These are phyloP conservation scores for Lineus longissimus DNA, from an alignment of 1,140 invertebrate genomes.

Conservation along the genomic window DNA sequence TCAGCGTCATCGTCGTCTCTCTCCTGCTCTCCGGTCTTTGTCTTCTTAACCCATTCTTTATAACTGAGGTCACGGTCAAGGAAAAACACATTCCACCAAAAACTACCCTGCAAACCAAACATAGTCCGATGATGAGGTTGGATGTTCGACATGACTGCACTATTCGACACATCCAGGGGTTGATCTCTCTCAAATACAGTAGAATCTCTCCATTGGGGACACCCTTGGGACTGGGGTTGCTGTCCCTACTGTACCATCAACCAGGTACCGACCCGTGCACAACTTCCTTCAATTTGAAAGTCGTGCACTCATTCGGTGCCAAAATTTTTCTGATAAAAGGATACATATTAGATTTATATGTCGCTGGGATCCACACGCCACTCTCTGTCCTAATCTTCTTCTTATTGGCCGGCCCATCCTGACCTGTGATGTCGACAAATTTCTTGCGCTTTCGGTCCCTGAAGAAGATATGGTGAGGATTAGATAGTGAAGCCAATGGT, in stretches of 20 bases:
- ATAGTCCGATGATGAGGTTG: too few species aligned
- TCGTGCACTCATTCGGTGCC: too few species aligned
- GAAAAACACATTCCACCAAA: too few species aligned
- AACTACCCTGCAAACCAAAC: neutral
- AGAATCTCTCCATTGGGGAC: too few species aligned
- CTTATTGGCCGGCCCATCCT: slow-evolving; percentile 61
- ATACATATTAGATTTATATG: slow-evolving; percentile 88
- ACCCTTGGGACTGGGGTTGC: too few species aligned
- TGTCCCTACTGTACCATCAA: too few species aligned
- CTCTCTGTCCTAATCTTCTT: slow-evolving; percentile 92
- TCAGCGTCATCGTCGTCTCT: slow-evolving; percentile 61
- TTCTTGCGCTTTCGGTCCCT: slow-evolving; percentile 89
- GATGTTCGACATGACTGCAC: too few species aligned
- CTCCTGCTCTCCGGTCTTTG: slow-evolving; percentile 63
- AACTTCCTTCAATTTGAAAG: too few species aligned
- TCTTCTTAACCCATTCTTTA: slow-evolving; percentile 79
- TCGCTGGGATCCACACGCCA: slow-evolving; percentile 87
- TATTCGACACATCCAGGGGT: too few species aligned
- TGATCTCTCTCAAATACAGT: too few species aligned
- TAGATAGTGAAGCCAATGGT: neutral
- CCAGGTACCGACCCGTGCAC: too few species aligned
- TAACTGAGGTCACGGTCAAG: slow-evolving; percentile 32
- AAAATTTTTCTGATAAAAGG: slow-evolving; percentile 30
- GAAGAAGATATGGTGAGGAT: slow-evolving; percentile 16
- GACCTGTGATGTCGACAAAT: slow-evolving; percentile 66